Percentiles rank a stretch among this genome's conserved stretches.
Conservation (phyloP, 2,797 vertebrate species). For the Melanotaenia pygmaea region DNA sequence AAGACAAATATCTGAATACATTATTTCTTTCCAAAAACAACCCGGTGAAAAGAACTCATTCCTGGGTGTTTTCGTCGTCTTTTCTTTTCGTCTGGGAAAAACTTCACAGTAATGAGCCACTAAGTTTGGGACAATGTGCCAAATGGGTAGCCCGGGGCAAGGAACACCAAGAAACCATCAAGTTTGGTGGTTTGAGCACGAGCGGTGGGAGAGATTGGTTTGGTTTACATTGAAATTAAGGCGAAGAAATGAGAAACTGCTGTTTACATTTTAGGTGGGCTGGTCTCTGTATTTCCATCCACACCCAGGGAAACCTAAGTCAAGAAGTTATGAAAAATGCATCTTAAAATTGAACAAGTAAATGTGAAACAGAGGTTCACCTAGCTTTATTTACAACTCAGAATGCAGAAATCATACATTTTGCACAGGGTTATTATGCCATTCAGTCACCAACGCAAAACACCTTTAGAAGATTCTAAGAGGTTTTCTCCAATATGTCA, state of each 20-base stretch:
- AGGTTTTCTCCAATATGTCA: slow-evolving; percentile 21
- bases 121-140: slow-evolving; percentile 63
- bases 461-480: slow-evolving; percentile 3
- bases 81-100: slow-evolving; percentile 46
- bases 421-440: slow-evolving; percentile 42
- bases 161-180: slow-evolving; percentile 84
- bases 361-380: slow-evolving; percentile 63
- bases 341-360: slow-evolving; percentile 56
- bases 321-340: slow-evolving; percentile 67
- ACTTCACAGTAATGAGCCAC: slow-evolving; percentile 59
- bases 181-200: slow-evolving; percentile 75
- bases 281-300: slow-evolving; percentile 74
- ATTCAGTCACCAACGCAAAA: slow-evolving; percentile 15
- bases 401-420: slow-evolving; percentile 42
- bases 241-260: slow-evolving; percentile 80
- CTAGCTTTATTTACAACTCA: slow-evolving; percentile 54
- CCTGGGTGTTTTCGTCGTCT: slow-evolving; percentile 32
- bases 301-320: slow-evolving; percentile 64
- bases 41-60: slow-evolving; percentile 13
- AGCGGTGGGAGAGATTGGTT: slow-evolving; percentile 67
- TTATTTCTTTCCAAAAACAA: slow-evolving; percentile 31
- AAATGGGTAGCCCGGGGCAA: slow-evolving; percentile 73
- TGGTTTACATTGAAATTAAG: slow-evolving; percentile 83
- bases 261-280: slow-evolving; percentile 77
- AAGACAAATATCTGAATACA: slow-evolving; percentile 19